These are phyloP conservation scores for Dysmachus trigonus DNA, from an alignment of 2,888 invertebrate genomes.

Conservation along the genomic window DNA sequence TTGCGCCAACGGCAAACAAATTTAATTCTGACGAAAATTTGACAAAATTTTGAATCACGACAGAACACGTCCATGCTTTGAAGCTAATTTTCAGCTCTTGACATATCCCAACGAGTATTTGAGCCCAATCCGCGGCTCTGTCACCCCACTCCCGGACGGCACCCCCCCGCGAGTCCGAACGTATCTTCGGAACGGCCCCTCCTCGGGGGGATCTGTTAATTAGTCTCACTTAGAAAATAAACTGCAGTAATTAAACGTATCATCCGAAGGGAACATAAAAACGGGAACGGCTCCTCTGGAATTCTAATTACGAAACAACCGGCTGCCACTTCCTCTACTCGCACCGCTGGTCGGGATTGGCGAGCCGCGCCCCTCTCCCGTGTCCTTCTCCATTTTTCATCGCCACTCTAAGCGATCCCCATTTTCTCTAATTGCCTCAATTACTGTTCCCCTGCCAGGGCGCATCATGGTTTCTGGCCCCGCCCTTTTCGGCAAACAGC, in stretches of 20 bases:
- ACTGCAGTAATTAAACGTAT: constrained; percentile 63
- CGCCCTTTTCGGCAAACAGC: background rate
- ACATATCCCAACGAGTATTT: constrained; percentile 42
- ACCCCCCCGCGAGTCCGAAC: background rate
- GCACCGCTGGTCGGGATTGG: constrained; percentile 1
- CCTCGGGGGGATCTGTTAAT: constrained; percentile 60
- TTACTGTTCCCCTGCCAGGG: constrained; percentile 61
- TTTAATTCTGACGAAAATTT: constrained; percentile 30
- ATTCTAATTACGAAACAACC: constrained; percentile 64
- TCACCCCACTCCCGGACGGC: background rate
- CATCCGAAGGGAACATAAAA: constrained; percentile 51
- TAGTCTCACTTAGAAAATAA: constrained; percentile 65
- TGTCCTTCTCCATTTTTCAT: constrained; percentile 24
- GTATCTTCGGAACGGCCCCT: constrained; percentile 23
- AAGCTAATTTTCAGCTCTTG: constrained; percentile 46
- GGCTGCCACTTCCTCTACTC: constrained; percentile 34
- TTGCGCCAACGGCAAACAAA: constrained; percentile 17
- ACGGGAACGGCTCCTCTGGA: constrained; percentile 57
- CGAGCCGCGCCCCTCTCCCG: background rate
- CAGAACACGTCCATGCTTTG: constrained; percentile 45
- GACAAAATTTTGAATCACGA: constrained; percentile 34
- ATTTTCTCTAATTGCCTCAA: constrained; percentile 65
- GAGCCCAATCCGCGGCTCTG: background rate
- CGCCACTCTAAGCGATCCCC: constrained; percentile 53
- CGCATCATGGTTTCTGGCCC: background rate